These are phyloP conservation scores for Cantharis flavilabris DNA, from an alignment of 2,888 invertebrate genomes.

Conservation along the genomic window DNA sequence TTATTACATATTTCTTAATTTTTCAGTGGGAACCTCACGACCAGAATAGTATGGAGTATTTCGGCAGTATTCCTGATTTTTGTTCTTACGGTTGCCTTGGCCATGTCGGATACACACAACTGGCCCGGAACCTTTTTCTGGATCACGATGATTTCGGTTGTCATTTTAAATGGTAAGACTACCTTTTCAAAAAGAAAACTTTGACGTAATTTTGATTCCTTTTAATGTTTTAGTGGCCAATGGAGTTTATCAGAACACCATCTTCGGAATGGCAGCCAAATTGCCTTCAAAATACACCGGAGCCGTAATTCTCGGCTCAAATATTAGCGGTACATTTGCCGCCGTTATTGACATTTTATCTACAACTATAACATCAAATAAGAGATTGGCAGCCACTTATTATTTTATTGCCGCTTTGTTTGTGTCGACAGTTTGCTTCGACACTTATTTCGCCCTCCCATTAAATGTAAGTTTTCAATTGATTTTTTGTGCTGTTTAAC, in stretches of 20 bases:
- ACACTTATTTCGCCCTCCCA: slow-evolving; percentile 94
- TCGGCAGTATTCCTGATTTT: slow-evolving; percentile 79
- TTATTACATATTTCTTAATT: not conserved
- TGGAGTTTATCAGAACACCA: slow-evolving; percentile 97
- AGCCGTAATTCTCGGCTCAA: slow-evolving; percentile 91
- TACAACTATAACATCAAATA: slow-evolving; percentile 68
- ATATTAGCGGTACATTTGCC: slow-evolving; percentile 88
- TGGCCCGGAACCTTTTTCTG: slow-evolving; percentile 86
- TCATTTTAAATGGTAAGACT: slow-evolving; percentile 83
- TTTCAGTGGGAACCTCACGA: slow-evolving; percentile 81
- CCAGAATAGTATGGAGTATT: slow-evolving; percentile 87
- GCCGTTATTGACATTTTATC: slow-evolving; percentile 76
- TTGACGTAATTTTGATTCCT: not conserved
- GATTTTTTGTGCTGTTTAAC: not conserved
- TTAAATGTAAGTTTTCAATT: slow-evolving; percentile 76
- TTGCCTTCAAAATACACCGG: slow-evolving; percentile 92
- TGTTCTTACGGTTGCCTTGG: slow-evolving; percentile 83
- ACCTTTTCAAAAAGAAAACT: not conserved
- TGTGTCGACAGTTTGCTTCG: slow-evolving; percentile 88
- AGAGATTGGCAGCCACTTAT: slow-evolving; percentile 89
- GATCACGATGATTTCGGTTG: slow-evolving; percentile 81
- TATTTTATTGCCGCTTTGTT: slow-evolving; percentile 96
- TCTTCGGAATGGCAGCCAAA: slow-evolving; percentile 93
- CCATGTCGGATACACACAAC: slow-evolving; percentile 80
- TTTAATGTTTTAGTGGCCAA: slow-evolving; percentile 69